Evolutionary conservation across 2,113 vertebrate species (phyloP), one percentile per base, ranked within the genome.

Genomic region (Rhynchomys soricoides): DNA sequence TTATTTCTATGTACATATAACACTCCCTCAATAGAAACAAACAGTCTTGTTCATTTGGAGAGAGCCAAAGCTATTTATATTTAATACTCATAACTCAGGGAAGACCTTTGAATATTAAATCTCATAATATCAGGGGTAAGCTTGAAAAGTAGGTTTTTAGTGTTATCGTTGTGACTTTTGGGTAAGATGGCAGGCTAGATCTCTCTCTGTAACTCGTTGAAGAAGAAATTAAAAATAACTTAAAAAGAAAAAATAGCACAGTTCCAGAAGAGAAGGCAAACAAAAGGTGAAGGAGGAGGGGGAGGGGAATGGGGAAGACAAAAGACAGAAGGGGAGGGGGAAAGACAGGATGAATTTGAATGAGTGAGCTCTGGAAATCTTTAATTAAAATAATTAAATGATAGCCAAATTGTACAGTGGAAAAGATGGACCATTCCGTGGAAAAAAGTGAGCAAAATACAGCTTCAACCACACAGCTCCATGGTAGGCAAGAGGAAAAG

Each of bases 201-300:
- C 7, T 5, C 3, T 43, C 6, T 26, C 59, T 43, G 22, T 17
- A 2, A 43, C 12, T 24, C 26, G 12, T 24, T 62, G 24, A 62
- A 31, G 37, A 40, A 57, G 37, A 57, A 6, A 57, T 5, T 57
- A 11, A 57, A n/a, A 55, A 57, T 24, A 57, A 43, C 9, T 43
- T 4, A 9, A 74, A 74, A 24, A 43, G 24, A 74, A 9, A 74
- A 74, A 24, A 43, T 43, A 74, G 71, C n/a, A 74, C 43, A 43
- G n/a, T 11, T 74, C n/a, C 21, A 43, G 71, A 74, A 19, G n/a
- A 48, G 45, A 48, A 48, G 12, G 9, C 10, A 12, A 12, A 75
- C 8, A 26, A 75, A 21, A 45, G 40, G 24, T 12, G 22, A n/a
- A 19, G n/a, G n/a, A 3, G 7, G 6, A 17, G 5, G 16, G 0